These are phyloP conservation scores for Drosophila lacicola DNA, from an alignment of 2,888 invertebrate genomes.

Conservation along the genomic window DNA sequence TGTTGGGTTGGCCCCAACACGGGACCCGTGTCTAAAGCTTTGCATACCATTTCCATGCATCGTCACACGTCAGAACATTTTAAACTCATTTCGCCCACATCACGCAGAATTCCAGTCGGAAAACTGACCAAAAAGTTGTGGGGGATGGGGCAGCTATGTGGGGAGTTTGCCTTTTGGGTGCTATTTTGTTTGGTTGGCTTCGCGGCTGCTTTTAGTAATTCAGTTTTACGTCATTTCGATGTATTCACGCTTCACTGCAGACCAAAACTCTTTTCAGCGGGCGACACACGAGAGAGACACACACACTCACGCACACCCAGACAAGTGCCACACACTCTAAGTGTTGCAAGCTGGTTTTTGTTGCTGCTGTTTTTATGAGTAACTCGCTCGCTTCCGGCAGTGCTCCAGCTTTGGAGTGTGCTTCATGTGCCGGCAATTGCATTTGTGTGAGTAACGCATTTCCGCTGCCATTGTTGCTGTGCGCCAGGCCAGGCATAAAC, in stretches of 20 bases:
- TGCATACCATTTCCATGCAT: constrained; percentile 45
- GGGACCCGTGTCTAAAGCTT: constrained; percentile 33
- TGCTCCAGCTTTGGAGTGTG: background rate
- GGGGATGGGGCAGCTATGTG: background rate
- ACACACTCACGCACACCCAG: constrained; percentile 26
- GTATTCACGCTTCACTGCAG: constrained; percentile 54
- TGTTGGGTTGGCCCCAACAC: constrained; percentile 15
- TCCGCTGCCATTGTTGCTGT: constrained; percentile 65
- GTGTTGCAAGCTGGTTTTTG: constrained; percentile 38
- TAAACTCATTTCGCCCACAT: constrained; percentile 39
- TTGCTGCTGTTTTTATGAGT: constrained; percentile 41
- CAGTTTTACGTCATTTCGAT: constrained; percentile 50
- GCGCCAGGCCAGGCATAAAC: constrained; percentile 21
- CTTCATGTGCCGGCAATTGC: constrained; percentile 9
- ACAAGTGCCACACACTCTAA: constrained; percentile 8
- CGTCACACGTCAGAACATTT: constrained; percentile 61
- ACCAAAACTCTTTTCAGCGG: constrained; percentile 38
- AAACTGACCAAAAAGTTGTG: constrained; percentile 16
- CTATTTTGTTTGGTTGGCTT: constrained; percentile 8
- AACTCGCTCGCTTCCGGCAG: constrained; percentile 48
- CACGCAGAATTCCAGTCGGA: constrained; percentile 6
- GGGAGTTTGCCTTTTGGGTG: constrained; percentile 20
- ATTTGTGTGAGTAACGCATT: constrained; percentile 58
- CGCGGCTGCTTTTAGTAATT: constrained; percentile 38
- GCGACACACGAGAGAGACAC: constrained; percentile 49